Base-by-base conservation (phyloP, 2,888 invertebrate species). In the Clepsis dumicolana region DNA sequence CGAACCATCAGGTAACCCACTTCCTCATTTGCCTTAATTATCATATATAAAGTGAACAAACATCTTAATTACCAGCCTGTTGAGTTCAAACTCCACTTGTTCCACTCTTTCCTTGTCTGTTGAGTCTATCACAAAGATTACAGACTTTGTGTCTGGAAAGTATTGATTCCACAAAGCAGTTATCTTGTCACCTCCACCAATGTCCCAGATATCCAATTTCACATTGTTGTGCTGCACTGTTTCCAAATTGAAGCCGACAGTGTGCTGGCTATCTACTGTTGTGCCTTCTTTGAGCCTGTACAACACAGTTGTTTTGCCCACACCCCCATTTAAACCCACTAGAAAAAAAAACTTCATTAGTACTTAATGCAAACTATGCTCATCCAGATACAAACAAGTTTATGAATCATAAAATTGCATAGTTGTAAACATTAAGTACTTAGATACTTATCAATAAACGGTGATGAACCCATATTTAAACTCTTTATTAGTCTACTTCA, bases 291-390 rank as follows among this genome's bases (percentile, higher is more conserved):
- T 64, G 14, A 68, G 41, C 27, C 52, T 59, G 52, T 68, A 68
- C 25, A 68, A 32, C 5, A 68, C 57, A 44, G 68, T 68, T 14
- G 68, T 68, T 59, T 68, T 68, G 5, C 68, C 68, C 29, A 64
- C 68, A 10, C 67, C 67, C 10, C 59, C 68, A 59, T 68, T 64
- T 8, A 68, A 53, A 29, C 68, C 68, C 68, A 68, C 68, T 68
- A n/a, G 68, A 64, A 64, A 68, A 14, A 56, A 18, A 35, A 21
- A 21, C 21, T 21, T 3, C 3, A 14, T 38, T n/a, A n/a, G 14
- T 14, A 38, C 2, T 2, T 38, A 38, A 3, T 29, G 29, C 4
- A 29, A 29, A 29, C 1, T 29, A 8, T 29, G 1, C 29, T n/a
- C n/a, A n/a, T n/a, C n/a, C n/a, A n/a, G n/a, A n/a, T n/a, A n/a